Base-by-base conservation (phyloP, 1,140 invertebrate genomes). In the Schlechtendalia chinensis region DNA sequence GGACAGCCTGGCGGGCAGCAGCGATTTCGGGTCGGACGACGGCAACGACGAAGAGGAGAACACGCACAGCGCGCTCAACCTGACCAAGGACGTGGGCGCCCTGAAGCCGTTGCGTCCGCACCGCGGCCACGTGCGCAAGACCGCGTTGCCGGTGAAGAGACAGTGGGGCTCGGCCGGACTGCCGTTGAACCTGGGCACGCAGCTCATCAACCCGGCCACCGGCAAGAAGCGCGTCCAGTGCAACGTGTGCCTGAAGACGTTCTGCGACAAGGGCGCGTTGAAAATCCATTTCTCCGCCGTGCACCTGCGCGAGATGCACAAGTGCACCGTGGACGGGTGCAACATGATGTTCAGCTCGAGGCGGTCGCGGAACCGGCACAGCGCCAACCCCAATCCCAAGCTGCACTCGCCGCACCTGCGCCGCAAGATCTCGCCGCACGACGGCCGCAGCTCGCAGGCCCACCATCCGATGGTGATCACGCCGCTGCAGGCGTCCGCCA, bases 271-370 rank as follows among this genome's bases (percentile, higher is more conserved):
- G 88, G 97, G 97, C 75, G 98, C 98, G 0, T 88, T 99, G 1
- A 99, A 99, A 87, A 99, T 99, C 29, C 98, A 99, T 85, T 99
- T 98, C 85, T 98, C 96, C 65, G 98, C 98, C 0, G 98, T 99
- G 10, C 98, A 99, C 86, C 86, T 99, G 80, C 90, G 96, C 24
- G 98, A 99, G 88, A 99, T 99, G 97, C 98, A 99, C 86, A 97
- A 96, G 86, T 99, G 98, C 85, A 98, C 97, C 0, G 96, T 99
- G 0, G 94, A 96, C 84, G 97, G 98, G 0, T 99, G 98, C 87
- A 98, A 94, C 85, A 99, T 98, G 95, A 98, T 98, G 94, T 99
- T 99, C 85, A 98, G 96, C 86, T 98, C 96, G 17, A 89, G 97
- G 82, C 88, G 98, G 81, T 98, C 96, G 27, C 88, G 97, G 45